phyloP scores from a whole-genome alignment of 2,888 invertebrate genomes.

The Coremacera marginata region DNA sequence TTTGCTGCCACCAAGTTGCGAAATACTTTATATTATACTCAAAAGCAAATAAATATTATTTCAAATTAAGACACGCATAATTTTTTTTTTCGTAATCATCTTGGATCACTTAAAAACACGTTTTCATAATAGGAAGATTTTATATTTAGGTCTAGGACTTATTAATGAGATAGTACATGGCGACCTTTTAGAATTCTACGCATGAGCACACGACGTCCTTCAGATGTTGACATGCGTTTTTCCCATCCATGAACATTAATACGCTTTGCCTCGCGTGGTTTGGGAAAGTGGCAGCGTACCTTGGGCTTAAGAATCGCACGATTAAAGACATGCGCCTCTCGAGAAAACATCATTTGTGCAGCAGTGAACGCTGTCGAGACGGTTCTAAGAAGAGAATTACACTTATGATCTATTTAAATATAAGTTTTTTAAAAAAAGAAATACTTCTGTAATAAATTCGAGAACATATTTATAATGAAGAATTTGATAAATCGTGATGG shows the following conservation, averaged over 20 bases:
- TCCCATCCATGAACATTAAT: conserved; percentile 80
- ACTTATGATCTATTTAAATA: neutral
- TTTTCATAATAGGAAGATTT: too few relatives aligned
- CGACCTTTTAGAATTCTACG: conserved; percentile 81
- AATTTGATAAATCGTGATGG: too few relatives aligned
- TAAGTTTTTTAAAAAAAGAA: neutral
- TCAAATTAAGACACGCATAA: too few relatives aligned
- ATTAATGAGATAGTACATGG: conserved; percentile 77
- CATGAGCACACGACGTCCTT: conserved; percentile 80
- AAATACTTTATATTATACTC: too few relatives aligned
- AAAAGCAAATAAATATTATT: too few relatives aligned
- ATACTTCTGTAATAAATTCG: conserved; percentile 56
- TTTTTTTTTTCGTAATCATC: too few relatives aligned
- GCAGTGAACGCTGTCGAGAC: conserved; percentile 48
- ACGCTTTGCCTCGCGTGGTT: conserved; percentile 80
- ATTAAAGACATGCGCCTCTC: conserved; percentile 63
- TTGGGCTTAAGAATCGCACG: conserved; percentile 60
- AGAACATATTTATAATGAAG: conserved; percentile 52
- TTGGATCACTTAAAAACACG: neutral
- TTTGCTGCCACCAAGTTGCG: too few relatives aligned
- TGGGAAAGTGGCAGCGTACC: conserved; percentile 75
- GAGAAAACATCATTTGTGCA: conserved; percentile 53
- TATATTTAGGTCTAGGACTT: neutral
- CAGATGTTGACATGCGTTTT: conserved; percentile 76
- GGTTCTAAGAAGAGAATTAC: conserved; percentile 47